Evolutionary conservation across 64 coral and sea anemone genomes (phyloP), one percentile per base, ranked within the genome.

Genomic region (Montipora efflorescens): DNA sequence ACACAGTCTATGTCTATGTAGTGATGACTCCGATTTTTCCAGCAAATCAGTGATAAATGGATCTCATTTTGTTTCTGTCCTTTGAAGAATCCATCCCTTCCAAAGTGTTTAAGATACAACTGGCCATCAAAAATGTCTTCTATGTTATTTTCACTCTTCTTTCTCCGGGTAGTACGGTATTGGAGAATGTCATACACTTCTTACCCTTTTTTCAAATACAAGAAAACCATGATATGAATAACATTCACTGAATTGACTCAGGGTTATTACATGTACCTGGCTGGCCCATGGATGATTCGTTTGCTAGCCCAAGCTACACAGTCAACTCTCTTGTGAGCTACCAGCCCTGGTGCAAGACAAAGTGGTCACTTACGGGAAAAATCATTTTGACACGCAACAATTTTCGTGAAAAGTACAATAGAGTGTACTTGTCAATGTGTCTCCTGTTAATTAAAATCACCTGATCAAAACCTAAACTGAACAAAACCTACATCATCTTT

Each of bases 81-180:
- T 10, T 48, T 70, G 2, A 93, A 57, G 77, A 88, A 93, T 21
- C 91, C 83, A 80, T 93, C 83, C 16, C 5, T 4, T 55, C 75
- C 61, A 73, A 93, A 87, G 20, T 93, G 91, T 15, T 66, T 93
- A 48, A 80, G 79, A 43, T 93, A 93, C 25, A 80, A 76, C 57
- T 47, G 77, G 4, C 91, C 91, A 88, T 93, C 91, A 88, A 70
- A 93, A 47, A 93, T 79, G 47, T 93, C 91, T 87, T 93, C 91
- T 46, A 92, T 92, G 77, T 84, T 83, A 69, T 57, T 36, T 48
- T 15, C 22, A 23, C 52, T 76, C 19, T 64, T 23, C 47, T 93
- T 93, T 8, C 48, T 62, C 57, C 90, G 7, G 13, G 11, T 84
- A 7, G 19, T 4, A 7, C 28, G 91, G 55, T 93, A 59, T 16